These are phyloP conservation scores for Crocuta crocuta DNA, from an alignment of 2,113 vertebrate species.

Conservation along the genomic window DNA sequence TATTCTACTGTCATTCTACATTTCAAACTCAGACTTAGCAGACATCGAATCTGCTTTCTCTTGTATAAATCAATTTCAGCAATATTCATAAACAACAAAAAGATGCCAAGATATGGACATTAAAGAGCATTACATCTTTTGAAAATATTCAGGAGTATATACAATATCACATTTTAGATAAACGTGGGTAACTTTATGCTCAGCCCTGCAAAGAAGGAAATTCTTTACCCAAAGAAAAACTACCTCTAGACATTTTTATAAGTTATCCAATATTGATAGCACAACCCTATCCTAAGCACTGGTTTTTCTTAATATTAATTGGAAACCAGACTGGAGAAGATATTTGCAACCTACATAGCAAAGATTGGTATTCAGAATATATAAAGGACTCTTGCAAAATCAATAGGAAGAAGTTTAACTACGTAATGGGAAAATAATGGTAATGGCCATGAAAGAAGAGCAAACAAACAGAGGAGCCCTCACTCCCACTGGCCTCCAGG, in stretches of 20 bases:
- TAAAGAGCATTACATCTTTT: constrained; percentile 44
- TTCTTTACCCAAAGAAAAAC: constrained; percentile 7
- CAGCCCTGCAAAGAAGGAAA: not conserved
- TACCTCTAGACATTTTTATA: not conserved
- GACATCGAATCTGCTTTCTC: constrained; percentile 56
- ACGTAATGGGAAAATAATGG: not conserved
- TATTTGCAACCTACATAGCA: not conserved
- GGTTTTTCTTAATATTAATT: not conserved
- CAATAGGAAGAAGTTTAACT: not conserved
- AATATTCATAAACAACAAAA: constrained; percentile 57
- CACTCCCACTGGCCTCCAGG: not conserved
- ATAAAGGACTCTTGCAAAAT: not conserved
- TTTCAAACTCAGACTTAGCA: constrained; percentile 40
- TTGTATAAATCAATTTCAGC: constrained; percentile 65
- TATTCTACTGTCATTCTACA: not conserved
- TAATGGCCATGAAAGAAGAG: not conserved
- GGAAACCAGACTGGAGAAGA: not conserved
- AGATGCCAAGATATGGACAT: constrained; percentile 29
- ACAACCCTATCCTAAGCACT: not conserved
- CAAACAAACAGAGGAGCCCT: not conserved
- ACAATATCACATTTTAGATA: constrained; percentile 48
- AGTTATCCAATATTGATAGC: constrained; percentile 35
- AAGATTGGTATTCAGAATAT: not conserved
- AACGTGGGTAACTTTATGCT: constrained; percentile 13
- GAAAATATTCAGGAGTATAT: constrained; percentile 51